These are phyloP conservation scores for Chinchilla lanigera DNA, from an alignment of 2,113 vertebrate species.

Conservation along the genomic window DNA sequence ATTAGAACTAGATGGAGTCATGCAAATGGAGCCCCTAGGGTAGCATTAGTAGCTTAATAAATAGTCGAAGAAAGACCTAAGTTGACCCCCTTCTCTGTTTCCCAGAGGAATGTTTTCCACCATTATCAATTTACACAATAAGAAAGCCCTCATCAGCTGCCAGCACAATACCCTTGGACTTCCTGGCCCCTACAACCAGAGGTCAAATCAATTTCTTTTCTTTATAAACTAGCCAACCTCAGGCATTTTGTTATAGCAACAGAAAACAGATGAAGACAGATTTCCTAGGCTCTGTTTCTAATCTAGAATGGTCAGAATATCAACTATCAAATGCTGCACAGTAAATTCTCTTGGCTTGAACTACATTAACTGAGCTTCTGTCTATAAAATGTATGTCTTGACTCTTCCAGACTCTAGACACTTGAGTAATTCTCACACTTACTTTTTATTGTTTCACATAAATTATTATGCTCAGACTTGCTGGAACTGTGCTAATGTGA, in stretches of 20 bases:
- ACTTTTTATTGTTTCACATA: background rate
- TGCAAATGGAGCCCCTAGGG: background rate
- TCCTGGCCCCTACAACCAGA: too few species aligned
- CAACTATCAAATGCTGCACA: background rate
- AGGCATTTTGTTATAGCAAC: background rate
- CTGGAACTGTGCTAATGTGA: constrained; percentile 8
- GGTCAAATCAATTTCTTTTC: background rate
- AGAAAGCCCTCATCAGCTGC: background rate
- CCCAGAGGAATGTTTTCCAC: accelerated
- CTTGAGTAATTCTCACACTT: background rate
- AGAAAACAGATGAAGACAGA: background rate
- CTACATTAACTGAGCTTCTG: background rate
- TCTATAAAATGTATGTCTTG: background rate
- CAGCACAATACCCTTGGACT: background rate
- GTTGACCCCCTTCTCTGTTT: background rate
- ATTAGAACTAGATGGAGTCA: background rate
- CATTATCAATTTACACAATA: background rate
- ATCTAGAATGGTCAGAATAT: background rate
- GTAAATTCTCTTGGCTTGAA: background rate
- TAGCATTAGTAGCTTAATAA: background rate
- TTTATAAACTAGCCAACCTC: background rate
- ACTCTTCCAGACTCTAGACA: background rate
- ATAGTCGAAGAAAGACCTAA: background rate
- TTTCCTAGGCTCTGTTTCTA: background rate
- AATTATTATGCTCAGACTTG: constrained; percentile 39